Conservation (phyloP, 2,113 vertebrate species). For the Martes martes region DNA sequence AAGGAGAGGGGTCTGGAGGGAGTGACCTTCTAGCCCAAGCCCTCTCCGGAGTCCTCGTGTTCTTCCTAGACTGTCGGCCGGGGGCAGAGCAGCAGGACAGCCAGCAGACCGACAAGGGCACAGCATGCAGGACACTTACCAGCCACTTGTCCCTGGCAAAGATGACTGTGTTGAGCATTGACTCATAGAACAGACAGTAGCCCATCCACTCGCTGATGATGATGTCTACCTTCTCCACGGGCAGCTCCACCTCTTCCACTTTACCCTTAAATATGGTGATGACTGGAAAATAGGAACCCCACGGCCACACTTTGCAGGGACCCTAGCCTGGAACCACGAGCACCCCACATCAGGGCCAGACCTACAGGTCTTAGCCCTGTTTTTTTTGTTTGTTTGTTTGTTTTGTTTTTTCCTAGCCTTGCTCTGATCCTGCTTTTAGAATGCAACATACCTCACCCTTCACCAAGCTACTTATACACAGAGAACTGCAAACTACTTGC, state of each 20-base stretch:
- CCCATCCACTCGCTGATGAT: constrained; percentile 99
- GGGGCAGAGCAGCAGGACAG: background rate
- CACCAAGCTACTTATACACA: background rate
- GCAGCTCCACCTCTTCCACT: constrained; percentile 97
- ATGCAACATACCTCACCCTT: background rate
- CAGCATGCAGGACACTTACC: constrained; percentile 83
- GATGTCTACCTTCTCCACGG: constrained; percentile 96
- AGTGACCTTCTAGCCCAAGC: background rate
- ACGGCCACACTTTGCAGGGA: background rate
- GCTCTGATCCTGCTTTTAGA: background rate
- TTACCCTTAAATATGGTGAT: constrained; percentile 99
- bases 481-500: background rate
- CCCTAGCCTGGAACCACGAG: background rate
- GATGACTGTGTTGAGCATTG: constrained; percentile 99
- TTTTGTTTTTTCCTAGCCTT: no score
- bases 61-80: background rate
- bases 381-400: background rate
- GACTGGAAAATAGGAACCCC: constrained; percentile 85
- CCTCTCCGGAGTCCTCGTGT: background rate
- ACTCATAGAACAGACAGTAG: constrained; percentile 98
- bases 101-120: background rate
- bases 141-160: constrained; percentile 99
- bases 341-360: background rate
- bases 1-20: background rate
- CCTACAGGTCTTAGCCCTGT: background rate